Base-by-base conservation (phyloP, 2,888 invertebrate species). In the Pogonocherus hispidulus region DNA sequence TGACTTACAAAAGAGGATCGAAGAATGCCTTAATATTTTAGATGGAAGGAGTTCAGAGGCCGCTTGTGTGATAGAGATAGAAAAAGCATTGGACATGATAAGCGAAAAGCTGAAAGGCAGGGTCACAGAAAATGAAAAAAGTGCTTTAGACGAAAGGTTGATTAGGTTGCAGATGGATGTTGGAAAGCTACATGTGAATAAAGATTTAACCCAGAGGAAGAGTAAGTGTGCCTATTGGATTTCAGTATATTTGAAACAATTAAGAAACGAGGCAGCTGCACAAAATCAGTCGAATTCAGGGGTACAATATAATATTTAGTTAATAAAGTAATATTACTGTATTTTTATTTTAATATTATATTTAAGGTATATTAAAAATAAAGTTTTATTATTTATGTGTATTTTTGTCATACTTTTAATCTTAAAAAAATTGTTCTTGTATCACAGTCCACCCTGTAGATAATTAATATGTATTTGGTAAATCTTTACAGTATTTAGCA, bases 91-190 rank as follows among this genome's bases (percentile, higher is more conserved):
- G 16, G 62, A 68, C 1, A 55, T 8, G 23, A 57, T 74, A 1
- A 52, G 18, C 37, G 47, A 67, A 32, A 59, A 52, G 27, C 64
- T 74, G 20, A 55, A 64, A 20, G 46, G 60, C 3, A 41, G 49
- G 14, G 46, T 70, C 2, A 68, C 63, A 1, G 67, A 69, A 8
- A 63, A 69, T 6, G 70, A 74, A 19, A 74, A 71, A 47, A 60
- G 73, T 49, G 23, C 65, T n/a, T 27, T 79, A 8, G 80, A 80
- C 63, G 78, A 80, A 47, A 49, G 70, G 44, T 62, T 80, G 27
- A 79, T 78, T 63, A 63, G 71, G 9, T 51, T 80, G 23, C 77
- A 78, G 63, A 65, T 76, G 11, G 71, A 66, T 23, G 63, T 78
- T 9, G 74, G 76, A 2, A 76, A 76, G 49, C 47, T 78, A 18